Evolutionary conservation across 2,888 invertebrate species (phyloP).

Genomic region (Tridacna crocea): DNA sequence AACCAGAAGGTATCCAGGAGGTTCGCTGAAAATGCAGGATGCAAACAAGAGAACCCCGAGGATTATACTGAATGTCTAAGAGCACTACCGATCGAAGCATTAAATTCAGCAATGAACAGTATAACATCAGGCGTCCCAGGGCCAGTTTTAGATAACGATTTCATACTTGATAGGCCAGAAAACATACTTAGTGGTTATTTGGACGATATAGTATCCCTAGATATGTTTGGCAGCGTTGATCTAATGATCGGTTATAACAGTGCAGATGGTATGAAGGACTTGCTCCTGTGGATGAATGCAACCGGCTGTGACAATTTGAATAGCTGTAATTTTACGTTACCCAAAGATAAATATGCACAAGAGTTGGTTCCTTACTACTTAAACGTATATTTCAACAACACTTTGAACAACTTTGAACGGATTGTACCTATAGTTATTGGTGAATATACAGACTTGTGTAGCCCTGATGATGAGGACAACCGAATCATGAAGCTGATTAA

Average conservation of each 20-base stretch:
- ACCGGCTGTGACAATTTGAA: no score
- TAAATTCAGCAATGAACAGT: conserved; percentile 10
- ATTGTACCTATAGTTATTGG: no score
- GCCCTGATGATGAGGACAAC: neutral
- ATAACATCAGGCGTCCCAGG: neutral
- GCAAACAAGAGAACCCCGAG: neutral
- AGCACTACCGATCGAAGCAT: neutral
- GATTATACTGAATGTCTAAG: conserved; percentile 7
- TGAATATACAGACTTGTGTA: conserved; percentile 26
- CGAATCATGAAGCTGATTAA: neutral
- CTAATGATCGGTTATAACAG: conserved; percentile 32
- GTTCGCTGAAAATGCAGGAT: conserved; percentile 16
- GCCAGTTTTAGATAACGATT: conserved; percentile 26
- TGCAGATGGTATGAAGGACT: conserved; percentile 14
- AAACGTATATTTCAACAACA: no score
- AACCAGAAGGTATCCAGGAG: neutral
- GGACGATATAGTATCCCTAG: neutral
- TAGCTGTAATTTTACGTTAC: neutral
- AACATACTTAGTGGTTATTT: neutral
- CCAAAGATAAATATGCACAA: neutral
- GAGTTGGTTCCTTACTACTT: neutral
- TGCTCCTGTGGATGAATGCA: neutral
- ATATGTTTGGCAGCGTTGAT: conserved; percentile 28
- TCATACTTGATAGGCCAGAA: conserved; percentile 6
- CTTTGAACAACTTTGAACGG: no score